These are phyloP conservation scores for Araneus ventricosus DNA, from an alignment of 1,140 invertebrate species.

Conservation along the genomic window DNA sequence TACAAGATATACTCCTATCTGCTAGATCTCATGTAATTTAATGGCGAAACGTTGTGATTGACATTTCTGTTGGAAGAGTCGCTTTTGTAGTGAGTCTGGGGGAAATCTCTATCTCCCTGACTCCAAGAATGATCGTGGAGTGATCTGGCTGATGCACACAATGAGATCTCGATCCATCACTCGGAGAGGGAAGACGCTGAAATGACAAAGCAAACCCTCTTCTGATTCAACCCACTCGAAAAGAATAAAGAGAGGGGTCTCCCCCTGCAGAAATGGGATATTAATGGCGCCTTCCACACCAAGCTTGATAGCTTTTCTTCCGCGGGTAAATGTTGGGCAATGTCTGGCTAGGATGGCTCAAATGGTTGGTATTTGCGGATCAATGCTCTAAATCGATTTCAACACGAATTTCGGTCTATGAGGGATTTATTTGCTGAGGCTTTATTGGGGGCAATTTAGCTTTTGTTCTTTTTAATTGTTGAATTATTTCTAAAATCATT, in stretches of 20 bases:
- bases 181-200: neutral
- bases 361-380: neutral
- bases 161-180: slow-evolving; percentile 31
- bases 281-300: slow-evolving; percentile 30
- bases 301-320: neutral
- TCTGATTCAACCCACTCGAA: neutral
- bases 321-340: neutral
- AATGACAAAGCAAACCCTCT: slow-evolving; percentile 20
- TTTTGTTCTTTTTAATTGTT: too few relatives aligned
- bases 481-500: too few relatives aligned
- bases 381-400: neutral
- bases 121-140: neutral
- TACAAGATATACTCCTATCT: neutral
- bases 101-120: neutral
- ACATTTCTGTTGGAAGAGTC: too few relatives aligned
- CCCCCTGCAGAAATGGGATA: slow-evolving; percentile 23
- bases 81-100: neutral
- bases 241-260: slow-evolving; percentile 10
- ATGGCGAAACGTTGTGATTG: neutral
- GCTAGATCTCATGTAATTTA: neutral
- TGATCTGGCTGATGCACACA: neutral
- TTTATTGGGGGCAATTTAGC: too few relatives aligned
- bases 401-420: neutral
- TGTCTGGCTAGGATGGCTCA: neutral
- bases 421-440: too few relatives aligned